These are phyloP conservation scores for Amaurobius ferox DNA, from an alignment of 2,888 invertebrate genomes.

Conservation along the genomic window DNA sequence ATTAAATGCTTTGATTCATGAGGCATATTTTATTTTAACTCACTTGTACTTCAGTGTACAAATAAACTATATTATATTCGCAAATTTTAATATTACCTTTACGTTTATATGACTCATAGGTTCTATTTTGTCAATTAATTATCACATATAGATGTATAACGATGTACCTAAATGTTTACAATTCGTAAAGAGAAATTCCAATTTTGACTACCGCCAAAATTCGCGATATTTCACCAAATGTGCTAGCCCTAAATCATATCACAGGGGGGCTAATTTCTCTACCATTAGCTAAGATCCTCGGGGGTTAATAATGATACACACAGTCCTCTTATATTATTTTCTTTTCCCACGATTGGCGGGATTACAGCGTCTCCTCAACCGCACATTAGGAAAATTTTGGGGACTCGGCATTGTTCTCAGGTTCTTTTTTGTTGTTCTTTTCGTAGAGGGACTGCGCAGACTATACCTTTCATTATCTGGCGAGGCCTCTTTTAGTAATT, in stretches of 20 bases:
- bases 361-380: conserved; percentile 36
- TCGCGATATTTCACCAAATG: conserved; percentile 24
- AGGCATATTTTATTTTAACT: no score
- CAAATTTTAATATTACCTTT: no score
- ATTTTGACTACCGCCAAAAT: neutral
- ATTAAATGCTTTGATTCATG: no score
- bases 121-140: no score
- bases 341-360: conserved; percentile 46
- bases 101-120: no score
- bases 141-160: no score
- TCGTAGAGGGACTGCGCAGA: neutral
- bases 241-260: neutral
- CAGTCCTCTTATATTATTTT: conserved; percentile 16
- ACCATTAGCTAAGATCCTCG: conserved; percentile 33
- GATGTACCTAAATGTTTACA: no score
- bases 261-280: conserved; percentile 62
- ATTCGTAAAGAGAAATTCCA: no score
- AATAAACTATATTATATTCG: no score
- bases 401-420: conserved; percentile 2
- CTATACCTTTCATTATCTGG: neutral
- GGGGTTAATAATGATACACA: conserved; percentile 31
- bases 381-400: conserved; percentile 43
- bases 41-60: no score
- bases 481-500: neutral
- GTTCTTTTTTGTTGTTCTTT: neutral